Conservation (phyloP, 2,888 invertebrate genomes). For the Drosophila maculinotata region DNA sequence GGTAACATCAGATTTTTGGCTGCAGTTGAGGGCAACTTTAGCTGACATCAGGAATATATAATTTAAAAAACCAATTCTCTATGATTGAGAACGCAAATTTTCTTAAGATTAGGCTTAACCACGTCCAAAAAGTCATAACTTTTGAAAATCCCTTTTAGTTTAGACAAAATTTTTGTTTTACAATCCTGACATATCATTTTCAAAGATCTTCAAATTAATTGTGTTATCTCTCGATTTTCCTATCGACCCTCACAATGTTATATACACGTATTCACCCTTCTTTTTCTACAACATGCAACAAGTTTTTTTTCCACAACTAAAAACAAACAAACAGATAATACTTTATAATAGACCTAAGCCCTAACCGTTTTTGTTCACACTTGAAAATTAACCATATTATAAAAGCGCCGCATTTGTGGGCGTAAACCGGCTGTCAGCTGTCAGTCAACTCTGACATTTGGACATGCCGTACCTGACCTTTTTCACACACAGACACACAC, state of each 20-base stretch:
- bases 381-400: constrained; percentile 69
- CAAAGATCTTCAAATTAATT: too few relatives aligned
- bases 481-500: constrained; percentile 34
- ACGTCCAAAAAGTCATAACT: too few relatives aligned
- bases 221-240: too few relatives aligned
- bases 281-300: constrained; percentile 12
- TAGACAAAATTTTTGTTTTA: too few relatives aligned
- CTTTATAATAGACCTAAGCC: not conserved
- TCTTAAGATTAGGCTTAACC: too few relatives aligned
- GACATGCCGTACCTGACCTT: constrained; percentile 72
- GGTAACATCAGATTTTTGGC: not conserved
- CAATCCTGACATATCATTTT: too few relatives aligned
- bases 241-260: too few relatives aligned
- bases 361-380: constrained; percentile 16
- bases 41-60: too few relatives aligned
- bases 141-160: too few relatives aligned
- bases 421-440: constrained; percentile 65
- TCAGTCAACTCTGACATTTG: constrained; percentile 70
- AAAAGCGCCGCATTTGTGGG: constrained; percentile 70
- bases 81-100: too few relatives aligned
- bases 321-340: constrained; percentile 2
- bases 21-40: too few relatives aligned
- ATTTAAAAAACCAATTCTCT: too few relatives aligned
- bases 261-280: not conserved
- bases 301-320: not conserved